Evolutionary conservation across 2,888 invertebrate genomes (phyloP), one percentile per base, ranked within the genome.

Genomic region (Metopia argyrocephala): DNA sequence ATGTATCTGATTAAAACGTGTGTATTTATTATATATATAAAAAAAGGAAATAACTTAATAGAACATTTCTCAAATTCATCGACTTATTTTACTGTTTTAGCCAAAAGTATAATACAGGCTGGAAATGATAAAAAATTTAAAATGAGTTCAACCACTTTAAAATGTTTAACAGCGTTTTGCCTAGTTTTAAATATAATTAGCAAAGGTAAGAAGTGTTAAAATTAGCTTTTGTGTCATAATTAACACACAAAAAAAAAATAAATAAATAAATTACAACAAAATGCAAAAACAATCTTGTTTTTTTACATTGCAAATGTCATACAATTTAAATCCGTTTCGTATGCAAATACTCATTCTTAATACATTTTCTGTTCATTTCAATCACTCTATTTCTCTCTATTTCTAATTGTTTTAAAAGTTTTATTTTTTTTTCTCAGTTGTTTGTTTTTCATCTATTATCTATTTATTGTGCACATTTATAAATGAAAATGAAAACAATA

Each of bases 201-300:
- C 81, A 70, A 62, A 61, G 81, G 81, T 81, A 81, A 81, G n/a
- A n/a, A n/a, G 81, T 81, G 78, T 70, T 78, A 78, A 78, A 81
- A 75, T 81, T 78, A 78, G 81, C 74, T 70, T 54, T 62, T 69
- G 74, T 61, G 28, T 78, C 74, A 78, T 78, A 81, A 78, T 78
- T 81, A 68, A 62, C 45, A 12, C 45, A n/a, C n/a, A 57, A 52
- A 15, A 28, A 15, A 50, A 50, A 69, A 12, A 38, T 45, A 12
- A 59, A n/a, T 5, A n/a, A 50, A 12, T 48, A n/a, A 25, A 62
- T 56, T 56, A 62, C 38, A 54, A 23, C 21, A 20, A 23, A 21
- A 69, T 54, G 61, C 69, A 68, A 68, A 68, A 54, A 68, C 50
- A 28, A 28, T 46, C 23, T 15, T 25, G n/a, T 31, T 61, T 46